Percentiles rank a stretch among this genome's conserved stretches.
Evolutionary conservation across 2,113 vertebrate species (phyloP).

Genomic region (Eolophus roseicapilla): DNA sequence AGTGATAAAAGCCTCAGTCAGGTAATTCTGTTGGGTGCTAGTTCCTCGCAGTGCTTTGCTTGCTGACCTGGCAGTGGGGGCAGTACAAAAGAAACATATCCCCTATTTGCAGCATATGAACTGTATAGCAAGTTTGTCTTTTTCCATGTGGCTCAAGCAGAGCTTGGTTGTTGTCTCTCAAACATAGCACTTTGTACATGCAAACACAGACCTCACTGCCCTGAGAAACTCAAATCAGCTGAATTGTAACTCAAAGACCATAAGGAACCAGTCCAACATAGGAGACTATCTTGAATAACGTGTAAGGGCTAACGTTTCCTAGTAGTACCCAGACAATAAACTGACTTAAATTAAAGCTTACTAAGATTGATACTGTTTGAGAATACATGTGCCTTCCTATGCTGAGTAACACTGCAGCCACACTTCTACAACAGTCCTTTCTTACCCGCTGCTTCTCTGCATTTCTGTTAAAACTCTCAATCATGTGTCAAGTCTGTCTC

Average conservation of each 20-base stretch:
- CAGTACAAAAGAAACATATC: background rate
- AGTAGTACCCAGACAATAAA: background rate
- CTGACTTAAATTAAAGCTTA: background rate
- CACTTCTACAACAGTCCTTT: background rate
- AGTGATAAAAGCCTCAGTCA: background rate
- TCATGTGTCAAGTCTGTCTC: background rate
- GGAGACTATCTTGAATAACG: background rate
- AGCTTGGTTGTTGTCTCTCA: background rate
- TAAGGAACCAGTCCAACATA: background rate
- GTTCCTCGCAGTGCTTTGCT: background rate
- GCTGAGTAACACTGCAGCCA: background rate
- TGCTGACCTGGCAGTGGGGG: background rate
- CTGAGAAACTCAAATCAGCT: background rate
- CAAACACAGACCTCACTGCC: background rate
- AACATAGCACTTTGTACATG: rapidly evolving
- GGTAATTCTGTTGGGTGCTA: background rate
- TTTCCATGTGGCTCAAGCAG: background rate
- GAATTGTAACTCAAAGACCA: background rate
- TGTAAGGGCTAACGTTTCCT: background rate
- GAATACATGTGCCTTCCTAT: background rate
- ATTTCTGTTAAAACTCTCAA: background rate
- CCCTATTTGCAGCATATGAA: background rate
- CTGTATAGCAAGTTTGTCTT: background rate
- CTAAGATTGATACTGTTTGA: background rate
- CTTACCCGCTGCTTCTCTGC: background rate